Evolutionary conservation across 2,797 vertebrate species (phyloP), one percentile per base, ranked within the genome.

Genomic region (Pseudochaenichthys georgianus): DNA sequence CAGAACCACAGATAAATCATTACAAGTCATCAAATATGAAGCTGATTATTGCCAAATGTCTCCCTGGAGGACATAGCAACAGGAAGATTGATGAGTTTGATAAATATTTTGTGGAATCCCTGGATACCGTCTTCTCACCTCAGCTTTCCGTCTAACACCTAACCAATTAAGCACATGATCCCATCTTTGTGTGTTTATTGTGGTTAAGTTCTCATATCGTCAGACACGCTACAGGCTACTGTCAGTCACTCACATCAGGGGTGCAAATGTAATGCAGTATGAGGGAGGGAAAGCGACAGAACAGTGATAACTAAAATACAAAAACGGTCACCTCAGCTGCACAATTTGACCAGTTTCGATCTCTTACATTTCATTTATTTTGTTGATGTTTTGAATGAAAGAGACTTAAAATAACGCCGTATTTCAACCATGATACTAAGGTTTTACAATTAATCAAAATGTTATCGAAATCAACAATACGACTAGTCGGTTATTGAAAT

Each of bases 31-130:
- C 31, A 42, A 62, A 13, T 23, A 15, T 52, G 57, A 75, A 70
- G 71, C 28, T 69, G 74, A 84, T 82, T 69, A 60, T 65, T 75
- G 74, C 70, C 53, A 70, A 83, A 83, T 43, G 54, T 87, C 59
- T 89, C 59, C 81, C 84, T 82, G 58, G 77, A 89, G 78, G 83
- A 88, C 86, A 72, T 87, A 84, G 88, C 82, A 89, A 85, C 84
- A 34, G 74, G 58, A 73, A 86, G 85, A 89, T 70, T 81, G 81
- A 87, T 81, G 84, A 82, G 64, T 70, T 73, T 64, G 45, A 82
- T 92, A 92, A 88, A 95, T 92, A 90, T 91, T 91, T 89, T 88
- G 84, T 52, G 46, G 84, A 92, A 94, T 93, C 72, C 59, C 70
- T 88, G 45, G 90, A 90, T 92, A 93, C 90, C 15, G 45, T 34